phyloP scores from a whole-genome alignment of 2,797 vertebrate genomes.

The Megaceryle alcyon region DNA sequence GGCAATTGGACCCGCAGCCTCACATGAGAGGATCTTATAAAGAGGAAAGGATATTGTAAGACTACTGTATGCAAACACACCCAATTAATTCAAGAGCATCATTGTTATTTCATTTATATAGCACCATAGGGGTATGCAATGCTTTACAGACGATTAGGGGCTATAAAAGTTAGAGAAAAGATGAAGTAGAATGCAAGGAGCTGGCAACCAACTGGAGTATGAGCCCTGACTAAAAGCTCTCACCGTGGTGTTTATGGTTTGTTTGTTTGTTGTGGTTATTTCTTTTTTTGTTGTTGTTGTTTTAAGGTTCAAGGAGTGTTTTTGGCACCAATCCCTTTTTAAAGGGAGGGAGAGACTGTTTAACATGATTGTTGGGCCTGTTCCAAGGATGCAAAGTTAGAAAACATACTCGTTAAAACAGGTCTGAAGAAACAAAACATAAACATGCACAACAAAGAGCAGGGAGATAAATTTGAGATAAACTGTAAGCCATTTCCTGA shows the following conservation, averaged over 20 bases:
- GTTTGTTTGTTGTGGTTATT: conserved; percentile 30
- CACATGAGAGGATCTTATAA: conserved; percentile 23
- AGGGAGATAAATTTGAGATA: conserved; percentile 32
- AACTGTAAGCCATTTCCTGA: conserved; percentile 16
- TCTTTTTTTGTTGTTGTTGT: background rate
- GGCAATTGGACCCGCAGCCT: conserved; percentile 39
- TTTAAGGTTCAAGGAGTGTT: conserved; percentile 48
- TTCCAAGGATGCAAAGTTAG: conserved; percentile 49
- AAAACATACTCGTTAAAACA: conserved; percentile 45
- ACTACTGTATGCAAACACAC: conserved; percentile 36
- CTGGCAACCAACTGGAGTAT: background rate
- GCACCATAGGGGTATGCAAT: conserved; percentile 40
- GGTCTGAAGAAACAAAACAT: conserved; percentile 38
- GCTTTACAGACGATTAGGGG: conserved; percentile 64
- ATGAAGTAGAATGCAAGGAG: conserved; percentile 38
- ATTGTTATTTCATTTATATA: conserved; percentile 64
- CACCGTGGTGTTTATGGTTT: conserved; percentile 9
- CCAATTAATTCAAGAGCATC: conserved; percentile 68
- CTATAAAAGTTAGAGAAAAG: conserved; percentile 68
- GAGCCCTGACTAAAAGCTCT: conserved; percentile 42
- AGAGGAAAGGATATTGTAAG: conserved; percentile 17
- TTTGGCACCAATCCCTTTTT: conserved; percentile 12
- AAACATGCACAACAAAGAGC: background rate
- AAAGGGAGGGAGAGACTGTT: background rate
- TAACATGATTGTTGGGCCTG: conserved; percentile 30